Evolutionary conservation across 2,113 vertebrate species (phyloP).

Genomic region (Pluvianellus socialis): DNA sequence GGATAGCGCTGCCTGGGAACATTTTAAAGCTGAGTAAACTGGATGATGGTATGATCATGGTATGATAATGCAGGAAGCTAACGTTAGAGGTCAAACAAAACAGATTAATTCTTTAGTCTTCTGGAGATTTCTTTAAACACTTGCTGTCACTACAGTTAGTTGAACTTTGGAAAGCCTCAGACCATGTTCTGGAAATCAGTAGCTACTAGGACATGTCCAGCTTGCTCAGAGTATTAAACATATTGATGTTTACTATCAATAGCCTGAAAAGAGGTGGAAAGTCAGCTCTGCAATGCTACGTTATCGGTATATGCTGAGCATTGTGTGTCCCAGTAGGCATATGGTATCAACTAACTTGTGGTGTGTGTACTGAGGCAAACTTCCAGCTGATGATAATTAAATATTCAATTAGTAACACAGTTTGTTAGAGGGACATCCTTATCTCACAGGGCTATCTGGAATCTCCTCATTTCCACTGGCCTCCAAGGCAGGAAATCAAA

Average conservation of each 20-base stretch:
- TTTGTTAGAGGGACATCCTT: background rate
- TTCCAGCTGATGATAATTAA: background rate
- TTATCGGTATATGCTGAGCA: background rate
- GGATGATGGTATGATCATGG: background rate
- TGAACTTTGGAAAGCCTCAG: background rate
- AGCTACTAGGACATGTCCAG: background rate
- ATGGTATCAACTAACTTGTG: background rate
- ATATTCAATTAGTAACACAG: background rate
- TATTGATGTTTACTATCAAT: background rate
- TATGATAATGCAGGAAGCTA: background rate
- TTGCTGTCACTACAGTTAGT: background rate
- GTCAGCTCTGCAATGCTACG: background rate
- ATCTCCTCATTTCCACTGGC: background rate
- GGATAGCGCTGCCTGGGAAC: background rate
- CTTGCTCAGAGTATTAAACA: background rate
- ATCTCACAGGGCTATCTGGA: background rate
- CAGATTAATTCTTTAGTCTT: background rate
- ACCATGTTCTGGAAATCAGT: background rate
- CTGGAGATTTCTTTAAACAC: background rate
- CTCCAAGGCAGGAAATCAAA: background rate
- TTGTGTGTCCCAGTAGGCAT: background rate
- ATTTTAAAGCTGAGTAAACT: background rate
- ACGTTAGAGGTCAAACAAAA: background rate
- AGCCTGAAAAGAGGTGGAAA: background rate
- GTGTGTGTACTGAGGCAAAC: background rate